Evolutionary conservation across 2,888 invertebrate genomes (phyloP).

Genomic region (Lepidocyrtinus sp.): DNA sequence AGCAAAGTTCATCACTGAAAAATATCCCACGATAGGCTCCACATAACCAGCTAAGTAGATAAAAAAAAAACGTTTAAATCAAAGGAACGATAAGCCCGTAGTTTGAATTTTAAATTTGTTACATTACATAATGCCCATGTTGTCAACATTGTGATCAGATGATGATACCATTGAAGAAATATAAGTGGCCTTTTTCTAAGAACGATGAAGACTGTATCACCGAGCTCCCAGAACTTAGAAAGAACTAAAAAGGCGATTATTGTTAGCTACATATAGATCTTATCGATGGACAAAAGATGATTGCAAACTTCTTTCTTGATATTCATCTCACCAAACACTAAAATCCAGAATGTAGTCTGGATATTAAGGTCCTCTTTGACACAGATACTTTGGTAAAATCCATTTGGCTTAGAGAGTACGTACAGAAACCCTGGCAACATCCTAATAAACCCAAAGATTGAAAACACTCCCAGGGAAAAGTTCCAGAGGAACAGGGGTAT

Average conservation of each 20-base stretch:
- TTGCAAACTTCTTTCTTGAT: constrained; percentile 33
- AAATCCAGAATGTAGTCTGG: not conserved
- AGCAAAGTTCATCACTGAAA: too few relatives aligned
- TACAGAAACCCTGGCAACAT: constrained; percentile 74
- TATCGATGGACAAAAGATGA: not conserved
- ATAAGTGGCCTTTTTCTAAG: constrained; percentile 48
- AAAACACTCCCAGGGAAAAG: constrained; percentile 35
- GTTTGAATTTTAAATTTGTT: too few relatives aligned
- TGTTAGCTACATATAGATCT: not conserved
- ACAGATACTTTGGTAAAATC: constrained; percentile 75
- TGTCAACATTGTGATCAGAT: constrained; percentile 28
- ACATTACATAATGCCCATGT: constrained; percentile 37
- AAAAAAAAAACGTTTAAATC: too few relatives aligned
- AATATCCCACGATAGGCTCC: too few relatives aligned
- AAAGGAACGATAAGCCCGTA: too few relatives aligned
- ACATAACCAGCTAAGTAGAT: too few relatives aligned
- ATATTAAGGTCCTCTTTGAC: constrained; percentile 74
- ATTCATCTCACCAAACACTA: not conserved
- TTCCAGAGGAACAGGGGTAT: constrained; percentile 38
- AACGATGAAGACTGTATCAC: constrained; percentile 54
- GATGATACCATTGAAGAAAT: constrained; percentile 56
- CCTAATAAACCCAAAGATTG: constrained; percentile 32
- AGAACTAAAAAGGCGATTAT: too few relatives aligned
- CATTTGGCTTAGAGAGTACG: constrained; percentile 73
- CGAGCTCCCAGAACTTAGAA: too few relatives aligned